A percentile compares a stretch with the other conserved stretches of the same genome.
These are phyloP conservation scores for Zeuzera pyrina DNA, from an alignment of 2,888 invertebrate species.

Conservation along the genomic window DNA sequence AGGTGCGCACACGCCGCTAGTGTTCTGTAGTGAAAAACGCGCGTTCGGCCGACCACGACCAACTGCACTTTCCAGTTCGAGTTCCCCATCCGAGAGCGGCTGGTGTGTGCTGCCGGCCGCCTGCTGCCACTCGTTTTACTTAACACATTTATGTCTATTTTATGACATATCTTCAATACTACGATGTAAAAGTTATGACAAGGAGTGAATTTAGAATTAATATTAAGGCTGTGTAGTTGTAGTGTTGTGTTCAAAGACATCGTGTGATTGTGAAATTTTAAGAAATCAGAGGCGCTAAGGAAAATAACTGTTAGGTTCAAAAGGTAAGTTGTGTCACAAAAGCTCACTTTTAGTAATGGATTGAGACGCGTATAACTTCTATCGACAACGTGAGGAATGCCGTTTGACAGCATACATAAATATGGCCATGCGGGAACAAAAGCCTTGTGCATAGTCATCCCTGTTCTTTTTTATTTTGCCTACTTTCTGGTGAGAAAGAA, in stretches of 20 bases:
- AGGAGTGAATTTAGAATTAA: conserved; percentile 22
- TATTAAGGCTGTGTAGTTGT: conserved; percentile 39
- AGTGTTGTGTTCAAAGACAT: conserved; percentile 42
- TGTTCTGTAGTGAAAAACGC: conserved; percentile 51
- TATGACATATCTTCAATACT: conserved; percentile 38
- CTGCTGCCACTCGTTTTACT: conserved; percentile 52
- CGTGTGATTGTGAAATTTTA: conserved; percentile 34
- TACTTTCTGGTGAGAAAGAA: conserved; percentile 39
- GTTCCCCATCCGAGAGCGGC: conserved; percentile 61
- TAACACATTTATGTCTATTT: conserved; percentile 38
- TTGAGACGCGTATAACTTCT: conserved; percentile 62
- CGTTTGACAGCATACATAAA: conserved; percentile 66
- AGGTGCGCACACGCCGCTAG: conserved; percentile 52
- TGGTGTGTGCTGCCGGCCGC: conserved; percentile 50
- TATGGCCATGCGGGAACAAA: conserved; percentile 66
- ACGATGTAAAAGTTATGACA: conserved; percentile 45
- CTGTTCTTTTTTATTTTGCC: conserved; percentile 48
- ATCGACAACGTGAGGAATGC: conserved; percentile 67
- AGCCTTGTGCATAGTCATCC: conserved; percentile 65
- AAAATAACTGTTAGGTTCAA: conserved; percentile 66
- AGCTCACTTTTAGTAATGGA: conserved; percentile 47
- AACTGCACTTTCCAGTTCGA: conserved; percentile 55
- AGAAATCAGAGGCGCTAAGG: conserved; percentile 41
- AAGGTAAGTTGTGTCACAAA: conserved; percentile 69
- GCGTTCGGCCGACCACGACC: conserved; percentile 38